phyloP scores from a whole-genome alignment of 2,113 vertebrate genomes.

The Tragelaphus buxtoni region DNA sequence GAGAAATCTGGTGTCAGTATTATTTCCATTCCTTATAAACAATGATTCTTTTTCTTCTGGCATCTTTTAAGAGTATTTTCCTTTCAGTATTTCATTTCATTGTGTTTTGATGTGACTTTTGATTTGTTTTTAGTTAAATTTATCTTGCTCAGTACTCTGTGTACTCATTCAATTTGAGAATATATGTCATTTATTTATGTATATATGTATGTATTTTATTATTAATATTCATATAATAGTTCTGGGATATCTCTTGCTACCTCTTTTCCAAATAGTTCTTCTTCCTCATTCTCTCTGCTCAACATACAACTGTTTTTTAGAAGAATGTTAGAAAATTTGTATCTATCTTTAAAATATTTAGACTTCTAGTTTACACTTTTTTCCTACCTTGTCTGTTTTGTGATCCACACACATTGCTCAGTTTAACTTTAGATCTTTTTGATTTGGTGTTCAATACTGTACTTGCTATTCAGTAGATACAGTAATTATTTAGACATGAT shows the following conservation, averaged over 20 bases:
- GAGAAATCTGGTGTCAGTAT: neutral
- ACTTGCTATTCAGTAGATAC: neutral
- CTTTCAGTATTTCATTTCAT: neutral
- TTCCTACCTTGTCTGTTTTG: neutral
- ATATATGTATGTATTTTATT: neutral
- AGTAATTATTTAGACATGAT: neutral
- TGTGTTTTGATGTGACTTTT: neutral
- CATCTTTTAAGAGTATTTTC: neutral
- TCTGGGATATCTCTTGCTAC: neutral
- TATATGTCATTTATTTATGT: neutral
- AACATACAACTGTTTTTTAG: neutral
- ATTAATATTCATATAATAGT: neutral
- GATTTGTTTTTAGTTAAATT: no score
- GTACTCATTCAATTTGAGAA: neutral
- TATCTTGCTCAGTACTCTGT: neutral
- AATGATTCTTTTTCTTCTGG: neutral
- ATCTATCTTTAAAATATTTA: neutral
- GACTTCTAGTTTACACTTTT: neutral
- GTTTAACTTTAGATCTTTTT: neutral
- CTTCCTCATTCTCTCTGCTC: neutral
- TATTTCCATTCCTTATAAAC: neutral
- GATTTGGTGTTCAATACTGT: neutral
- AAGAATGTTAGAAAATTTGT: neutral
- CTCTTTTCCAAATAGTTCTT: neutral
- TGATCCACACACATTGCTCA: neutral